Evolutionary conservation across 2,797 vertebrate genomes (phyloP).

Genomic region (Sphaeramia orbicularis): DNA sequence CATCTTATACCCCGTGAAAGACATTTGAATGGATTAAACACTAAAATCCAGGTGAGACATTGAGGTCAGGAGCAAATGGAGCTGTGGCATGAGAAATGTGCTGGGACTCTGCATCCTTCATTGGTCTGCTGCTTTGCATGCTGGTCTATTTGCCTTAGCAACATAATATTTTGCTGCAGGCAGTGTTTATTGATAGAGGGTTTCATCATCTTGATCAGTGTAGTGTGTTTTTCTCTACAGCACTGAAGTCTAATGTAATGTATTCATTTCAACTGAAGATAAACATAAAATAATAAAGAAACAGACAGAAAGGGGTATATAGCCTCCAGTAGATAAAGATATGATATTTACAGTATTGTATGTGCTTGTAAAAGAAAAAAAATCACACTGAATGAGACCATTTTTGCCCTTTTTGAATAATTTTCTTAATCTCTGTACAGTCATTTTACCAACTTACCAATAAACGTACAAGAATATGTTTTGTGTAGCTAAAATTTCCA

Average conservation of each 20-base stretch:
- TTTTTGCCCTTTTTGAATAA: no score
- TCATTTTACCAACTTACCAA: not conserved
- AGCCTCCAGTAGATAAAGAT: not conserved
- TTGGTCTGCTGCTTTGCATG: conserved; percentile 72
- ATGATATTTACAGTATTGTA: not conserved
- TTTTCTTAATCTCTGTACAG: no score
- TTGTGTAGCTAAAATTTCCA: no score
- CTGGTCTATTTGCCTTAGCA: conserved; percentile 43
- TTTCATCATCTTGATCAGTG: not conserved
- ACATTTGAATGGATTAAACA: not conserved
- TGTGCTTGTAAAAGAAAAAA: not conserved
- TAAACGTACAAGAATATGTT: not conserved
- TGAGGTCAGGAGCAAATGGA: not conserved
- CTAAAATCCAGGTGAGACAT: conserved; percentile 4
- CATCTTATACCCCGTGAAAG: not conserved
- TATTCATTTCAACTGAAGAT: not conserved
- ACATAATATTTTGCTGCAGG: conserved; percentile 16
- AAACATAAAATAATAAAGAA: no score
- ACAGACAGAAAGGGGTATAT: no score
- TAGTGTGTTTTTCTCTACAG: not conserved
- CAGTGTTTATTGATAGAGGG: conserved; percentile 10
- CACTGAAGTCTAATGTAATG: not conserved
- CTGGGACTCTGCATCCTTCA: conserved; percentile 43
- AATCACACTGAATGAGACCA: not conserved
- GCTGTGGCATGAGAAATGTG: conserved; percentile 35